Evolutionary conservation across 2,797 vertebrate species (phyloP).

Genomic region (Denticeps clupeoides): DNA sequence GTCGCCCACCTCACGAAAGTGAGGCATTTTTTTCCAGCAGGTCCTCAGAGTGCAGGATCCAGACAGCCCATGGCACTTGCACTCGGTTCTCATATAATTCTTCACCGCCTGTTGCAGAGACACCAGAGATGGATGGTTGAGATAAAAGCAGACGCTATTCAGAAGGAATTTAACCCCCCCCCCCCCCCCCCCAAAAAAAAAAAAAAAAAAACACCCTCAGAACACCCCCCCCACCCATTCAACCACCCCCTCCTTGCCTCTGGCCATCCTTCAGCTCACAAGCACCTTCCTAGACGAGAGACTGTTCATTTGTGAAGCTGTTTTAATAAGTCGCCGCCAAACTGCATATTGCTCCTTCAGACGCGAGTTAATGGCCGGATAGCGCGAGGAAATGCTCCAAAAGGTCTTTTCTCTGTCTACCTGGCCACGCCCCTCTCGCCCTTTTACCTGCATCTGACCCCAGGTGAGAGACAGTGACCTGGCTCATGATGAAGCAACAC

Average conservation of each 20-base stretch:
- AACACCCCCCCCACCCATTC: background rate
- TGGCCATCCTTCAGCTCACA: conserved; percentile 59
- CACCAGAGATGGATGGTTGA: conserved; percentile 55
- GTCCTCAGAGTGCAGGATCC: conserved; percentile 91
- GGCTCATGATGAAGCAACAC: conserved; percentile 15
- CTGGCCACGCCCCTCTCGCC: conserved; percentile 16
- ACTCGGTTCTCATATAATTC: conserved; percentile 92
- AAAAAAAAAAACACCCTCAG: no score
- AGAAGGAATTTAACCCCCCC: conserved; percentile 61
- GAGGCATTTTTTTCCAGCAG: conserved; percentile 97
- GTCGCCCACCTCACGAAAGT: conserved; percentile 88
- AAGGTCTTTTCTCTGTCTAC: conserved; percentile 33
- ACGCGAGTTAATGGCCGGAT: background rate
- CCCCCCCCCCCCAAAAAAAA: conserved; percentile 30
- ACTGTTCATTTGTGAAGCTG: conserved; percentile 1
- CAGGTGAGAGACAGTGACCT: conserved; percentile 24
- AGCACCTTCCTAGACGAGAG: conserved; percentile 39
- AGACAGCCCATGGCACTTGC: conserved; percentile 93
- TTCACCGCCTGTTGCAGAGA: conserved; percentile 71
- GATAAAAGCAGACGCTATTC: conserved; percentile 64
- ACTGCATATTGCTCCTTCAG: conserved; percentile 9
- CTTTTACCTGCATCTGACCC: conserved; percentile 52
- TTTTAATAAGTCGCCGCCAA: conserved; percentile 44
- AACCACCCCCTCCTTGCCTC: conserved; percentile 41
- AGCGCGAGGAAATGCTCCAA: conserved; percentile 30